Conservation (phyloP, 2,888 invertebrate genomes). For the Lasius platythorax region DNA sequence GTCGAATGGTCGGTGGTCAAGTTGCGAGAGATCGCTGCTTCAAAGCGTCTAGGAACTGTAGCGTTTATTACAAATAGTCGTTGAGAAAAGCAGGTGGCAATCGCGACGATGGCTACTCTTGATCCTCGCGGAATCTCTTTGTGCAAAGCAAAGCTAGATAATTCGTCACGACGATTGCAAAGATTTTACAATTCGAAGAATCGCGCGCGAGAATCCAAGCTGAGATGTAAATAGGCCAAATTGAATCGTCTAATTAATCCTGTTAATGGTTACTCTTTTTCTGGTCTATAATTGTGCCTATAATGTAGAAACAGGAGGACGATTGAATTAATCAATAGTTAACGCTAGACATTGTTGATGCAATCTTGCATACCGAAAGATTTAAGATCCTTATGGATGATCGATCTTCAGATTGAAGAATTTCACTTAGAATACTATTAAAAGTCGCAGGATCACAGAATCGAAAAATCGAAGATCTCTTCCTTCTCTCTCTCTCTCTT, state of each 20-base stretch:
- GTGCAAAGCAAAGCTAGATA: not conserved
- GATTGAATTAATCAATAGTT: not conserved
- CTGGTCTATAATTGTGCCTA: not conserved
- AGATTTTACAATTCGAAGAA: not conserved
- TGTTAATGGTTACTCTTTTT: not conserved
- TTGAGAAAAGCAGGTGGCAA: constrained; percentile 3
- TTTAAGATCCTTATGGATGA: not conserved
- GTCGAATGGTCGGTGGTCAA: constrained; percentile 64
- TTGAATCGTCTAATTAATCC: not conserved
- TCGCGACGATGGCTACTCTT: not conserved
- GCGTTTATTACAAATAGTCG: constrained; percentile 18
- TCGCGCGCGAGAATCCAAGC: not conserved
- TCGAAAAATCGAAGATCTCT: not conserved
- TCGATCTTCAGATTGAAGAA: not conserved
- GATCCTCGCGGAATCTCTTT: constrained; percentile 16
- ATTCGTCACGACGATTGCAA: not conserved
- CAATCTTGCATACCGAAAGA: not conserved
- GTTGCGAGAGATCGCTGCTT: constrained; percentile 53
- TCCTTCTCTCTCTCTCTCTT: not conserved
- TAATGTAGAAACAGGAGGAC: not conserved
- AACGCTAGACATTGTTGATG: not conserved
- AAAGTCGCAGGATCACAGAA: constrained; percentile 21
- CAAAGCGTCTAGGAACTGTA: constrained; percentile 60
- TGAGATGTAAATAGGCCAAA: not conserved
- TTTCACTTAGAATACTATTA: not conserved